Evolutionary conservation across 2,888 invertebrate species (phyloP).

Genomic region (Standfussiana lucernea): DNA sequence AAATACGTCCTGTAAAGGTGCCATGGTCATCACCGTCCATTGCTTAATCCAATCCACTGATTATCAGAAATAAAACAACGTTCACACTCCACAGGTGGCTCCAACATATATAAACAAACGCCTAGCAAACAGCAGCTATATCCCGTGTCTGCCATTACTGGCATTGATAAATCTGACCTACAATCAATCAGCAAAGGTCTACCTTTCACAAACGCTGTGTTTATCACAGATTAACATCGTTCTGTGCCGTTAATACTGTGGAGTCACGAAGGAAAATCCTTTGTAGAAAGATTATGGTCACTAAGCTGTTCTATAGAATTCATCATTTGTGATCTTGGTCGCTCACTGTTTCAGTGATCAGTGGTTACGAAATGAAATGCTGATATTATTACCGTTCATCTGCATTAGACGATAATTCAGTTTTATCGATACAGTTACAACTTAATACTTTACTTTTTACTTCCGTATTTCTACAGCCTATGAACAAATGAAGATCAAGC

Average conservation of each 20-base stretch:
- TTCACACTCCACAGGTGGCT: conserved; percentile 60
- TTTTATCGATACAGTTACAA: conserved; percentile 2
- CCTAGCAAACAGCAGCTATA: conserved; percentile 23
- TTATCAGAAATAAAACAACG: conserved; percentile 61
- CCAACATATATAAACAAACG: conserved; percentile 25
- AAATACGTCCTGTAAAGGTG: neutral
- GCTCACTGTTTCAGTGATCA: conserved; percentile 10
- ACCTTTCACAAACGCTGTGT: conserved; percentile 69
- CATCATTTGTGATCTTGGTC: conserved; percentile 37
- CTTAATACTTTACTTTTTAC: neutral
- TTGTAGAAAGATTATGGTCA: conserved; percentile 12
- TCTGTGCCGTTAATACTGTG: conserved; percentile 40
- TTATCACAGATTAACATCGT: conserved; percentile 59
- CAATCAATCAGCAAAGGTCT: conserved; percentile 69
- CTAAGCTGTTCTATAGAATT: conserved; percentile 40
- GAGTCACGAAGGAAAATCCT: conserved; percentile 56
- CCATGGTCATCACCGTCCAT: conserved; percentile 13
- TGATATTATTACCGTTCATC: conserved; percentile 17
- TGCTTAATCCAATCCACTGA: conserved; percentile 17
- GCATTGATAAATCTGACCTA: conserved; percentile 69
- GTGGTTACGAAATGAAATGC: conserved; percentile 19
- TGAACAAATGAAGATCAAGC: neutral
- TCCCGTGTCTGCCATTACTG: conserved; percentile 43
- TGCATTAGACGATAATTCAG: neutral
- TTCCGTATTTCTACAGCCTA: neutral